Evolutionary conservation across 1,140 invertebrate species (phyloP), one percentile per base, ranked within the genome.

Genomic region (Heliothis subflexa): DNA sequence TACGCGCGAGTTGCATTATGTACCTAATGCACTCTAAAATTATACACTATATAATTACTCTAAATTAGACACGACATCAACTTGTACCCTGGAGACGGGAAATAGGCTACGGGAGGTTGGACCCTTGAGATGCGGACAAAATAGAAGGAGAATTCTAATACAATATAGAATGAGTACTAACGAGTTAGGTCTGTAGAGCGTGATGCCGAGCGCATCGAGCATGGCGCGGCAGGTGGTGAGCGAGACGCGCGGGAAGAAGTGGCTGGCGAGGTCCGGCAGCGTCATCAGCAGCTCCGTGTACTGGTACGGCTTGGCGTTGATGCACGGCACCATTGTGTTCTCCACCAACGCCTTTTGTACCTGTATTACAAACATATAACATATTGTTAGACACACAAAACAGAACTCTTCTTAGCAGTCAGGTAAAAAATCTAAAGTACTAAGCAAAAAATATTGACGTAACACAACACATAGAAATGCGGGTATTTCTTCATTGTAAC

Each of bases 291-390:
- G 95, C 89, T 98, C 97, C 21, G 96, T 95, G 85, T 97, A 97
- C 72, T 97, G 96, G 93, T 97, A 97, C 9, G 97, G 97, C 94
- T 98, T 98, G 90, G 97, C 96, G 91, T 98, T 98, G 83, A 98
- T 98, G 91, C 97, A 98, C 50, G 97, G 97, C 83, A 98, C 96
- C 95, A 97, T 96, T 91, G 96, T 97, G 83, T 96, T 97, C 85
- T 97, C 97, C 55, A 98, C 96, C 64, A 97, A 95, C 21, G 97
- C 97, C 88, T 97, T 97, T 84, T 97, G 97, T 45, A 98, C 96
- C 95, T 97, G 95, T 7, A 66, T 13, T 96, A 78, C 93, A 93
- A 79, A 3, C 2, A 62, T 28, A 61, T 14, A 40, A 25, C 40
- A 28, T 66, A 18, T 25, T 7, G 12, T 4, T 33, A 33, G 28